phyloP scores from a whole-genome alignment of 1,140 invertebrate genomes.

The Ostrea edulis region DNA sequence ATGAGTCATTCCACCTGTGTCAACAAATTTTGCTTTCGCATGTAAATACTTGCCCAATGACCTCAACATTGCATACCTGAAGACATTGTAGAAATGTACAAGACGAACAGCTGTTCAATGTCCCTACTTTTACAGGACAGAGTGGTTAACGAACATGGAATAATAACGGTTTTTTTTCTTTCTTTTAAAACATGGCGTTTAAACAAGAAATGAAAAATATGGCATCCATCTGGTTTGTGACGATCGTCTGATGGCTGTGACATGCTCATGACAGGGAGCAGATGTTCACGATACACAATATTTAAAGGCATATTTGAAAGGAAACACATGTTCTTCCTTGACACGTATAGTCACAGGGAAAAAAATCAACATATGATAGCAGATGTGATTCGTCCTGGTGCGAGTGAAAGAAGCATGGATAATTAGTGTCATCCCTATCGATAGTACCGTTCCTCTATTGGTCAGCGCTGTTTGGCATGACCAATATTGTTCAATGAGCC shows the following conservation, averaged over 20 bases:
- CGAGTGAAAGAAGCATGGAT: background rate
- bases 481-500: slow-evolving; percentile 23
- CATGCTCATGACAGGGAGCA: background rate
- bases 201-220: too few species aligned
- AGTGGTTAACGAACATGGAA: background rate
- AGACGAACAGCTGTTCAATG: slow-evolving; percentile 16
- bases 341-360: background rate
- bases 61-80: background rate
- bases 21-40: slow-evolving; percentile 30
- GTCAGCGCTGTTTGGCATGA: slow-evolving; percentile 7
- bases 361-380: background rate
- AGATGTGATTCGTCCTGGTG: background rate
- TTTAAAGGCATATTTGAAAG: slow-evolving; percentile 30
- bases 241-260: background rate
- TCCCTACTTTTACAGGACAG: background rate
- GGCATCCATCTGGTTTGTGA: background rate
- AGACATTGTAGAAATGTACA: background rate
- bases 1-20: slow-evolving; percentile 36
- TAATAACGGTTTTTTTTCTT: too few species aligned
- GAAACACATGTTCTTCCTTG: slow-evolving; percentile 21
- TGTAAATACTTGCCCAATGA: slow-evolving; percentile 14
- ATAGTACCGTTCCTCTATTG: slow-evolving; percentile 8
- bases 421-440: slow-evolving; percentile 43
- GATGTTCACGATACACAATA: background rate
- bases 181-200: too few species aligned